Percentiles rank a stretch among this genome's conserved stretches.
phyloP scores from a whole-genome alignment of 1,140 invertebrate genomes.

The Drosophila parabipectinata region DNA sequence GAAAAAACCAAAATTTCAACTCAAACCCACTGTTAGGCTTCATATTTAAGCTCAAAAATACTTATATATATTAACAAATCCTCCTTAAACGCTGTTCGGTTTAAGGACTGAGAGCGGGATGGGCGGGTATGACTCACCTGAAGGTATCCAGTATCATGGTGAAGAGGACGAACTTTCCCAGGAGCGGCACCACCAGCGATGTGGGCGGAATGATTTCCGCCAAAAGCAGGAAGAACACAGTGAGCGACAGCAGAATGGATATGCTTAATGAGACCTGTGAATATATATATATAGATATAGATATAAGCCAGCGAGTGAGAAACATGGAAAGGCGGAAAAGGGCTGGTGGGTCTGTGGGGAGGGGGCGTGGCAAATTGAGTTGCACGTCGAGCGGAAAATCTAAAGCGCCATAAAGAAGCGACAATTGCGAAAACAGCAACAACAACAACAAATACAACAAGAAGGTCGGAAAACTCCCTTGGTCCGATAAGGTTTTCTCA shows the following conservation, averaged over 20 bases:
- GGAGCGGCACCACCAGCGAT: conserved; percentile 97
- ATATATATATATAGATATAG: conserved; percentile 23
- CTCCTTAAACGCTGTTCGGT: too few species aligned
- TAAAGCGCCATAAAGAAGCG: conserved; percentile 58
- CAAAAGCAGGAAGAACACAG: conserved; percentile 99
- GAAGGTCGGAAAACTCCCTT: conserved; percentile 27
- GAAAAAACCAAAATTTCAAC: too few species aligned
- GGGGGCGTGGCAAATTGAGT: conserved; percentile 64
- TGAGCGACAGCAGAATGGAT: conserved; percentile 98
- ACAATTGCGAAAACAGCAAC: conserved; percentile 51
- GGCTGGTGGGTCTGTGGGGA: conserved; percentile 3
- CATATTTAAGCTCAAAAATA: too few species aligned
- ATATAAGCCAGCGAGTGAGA: conserved; percentile 19
- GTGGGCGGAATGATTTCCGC: conserved; percentile 99
- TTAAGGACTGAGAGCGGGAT: too few species aligned
- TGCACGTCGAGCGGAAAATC: conserved; percentile 61
- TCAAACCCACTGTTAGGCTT: too few species aligned
- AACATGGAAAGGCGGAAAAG: neutral
- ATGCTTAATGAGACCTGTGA: conserved; percentile 97
- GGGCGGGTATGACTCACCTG: conserved; percentile 87
- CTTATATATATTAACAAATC: too few species aligned
- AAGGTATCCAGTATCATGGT: conserved; percentile 99
- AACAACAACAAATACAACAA: conserved; percentile 7
- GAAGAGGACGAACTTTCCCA: conserved; percentile 99
- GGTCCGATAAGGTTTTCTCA: conserved; percentile 41